Evolutionary conservation across 2,888 invertebrate genomes (phyloP).

Genomic region (Chydorus sphaericus): DNA sequence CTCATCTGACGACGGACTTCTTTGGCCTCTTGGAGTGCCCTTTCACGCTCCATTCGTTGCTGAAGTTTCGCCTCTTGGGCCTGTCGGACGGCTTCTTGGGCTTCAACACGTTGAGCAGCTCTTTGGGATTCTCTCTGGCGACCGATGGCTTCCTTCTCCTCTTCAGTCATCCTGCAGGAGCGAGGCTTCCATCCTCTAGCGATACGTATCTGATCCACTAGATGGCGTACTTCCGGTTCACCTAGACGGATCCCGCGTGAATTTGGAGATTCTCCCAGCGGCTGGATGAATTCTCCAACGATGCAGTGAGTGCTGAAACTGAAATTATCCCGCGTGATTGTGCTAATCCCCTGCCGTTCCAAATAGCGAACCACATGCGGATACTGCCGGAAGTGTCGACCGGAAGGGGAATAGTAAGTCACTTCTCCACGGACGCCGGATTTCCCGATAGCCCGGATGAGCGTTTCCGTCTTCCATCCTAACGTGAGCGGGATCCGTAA

Average conservation of each 20-base stretch:
- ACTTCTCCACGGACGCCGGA: constrained; percentile 82
- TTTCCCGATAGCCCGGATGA: constrained; percentile 64
- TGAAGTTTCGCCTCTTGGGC: constrained; percentile 43
- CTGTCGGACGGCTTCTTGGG: constrained; percentile 40
- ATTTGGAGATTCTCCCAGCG: constrained; percentile 40
- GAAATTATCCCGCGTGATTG: constrained; percentile 72
- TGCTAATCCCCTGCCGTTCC: constrained; percentile 46
- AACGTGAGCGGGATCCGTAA: constrained; percentile 47
- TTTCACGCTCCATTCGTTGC: constrained; percentile 53
- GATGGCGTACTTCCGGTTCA: constrained; percentile 66
- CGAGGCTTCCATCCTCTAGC: constrained; percentile 20
- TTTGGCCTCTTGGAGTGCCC: constrained; percentile 47
- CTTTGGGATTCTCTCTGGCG: constrained; percentile 26
- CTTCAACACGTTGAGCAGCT: constrained; percentile 13
- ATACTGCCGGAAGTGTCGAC: constrained; percentile 43
- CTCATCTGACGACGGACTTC: constrained; percentile 58
- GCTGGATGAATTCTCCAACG: constrained; percentile 81
- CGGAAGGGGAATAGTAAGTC: constrained; percentile 58
- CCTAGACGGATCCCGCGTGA: constrained; percentile 56
- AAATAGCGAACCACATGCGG: constrained; percentile 52
- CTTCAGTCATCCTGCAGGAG: constrained; percentile 16
- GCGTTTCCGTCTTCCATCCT: constrained; percentile 88
- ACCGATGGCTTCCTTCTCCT: constrained; percentile 20
- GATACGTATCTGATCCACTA: constrained; percentile 36
- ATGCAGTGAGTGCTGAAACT: constrained; percentile 78